Percentiles rank a stretch among this genome's conserved stretches.
Conservation (phyloP, 2,888 invertebrate genomes). For the Thelaira solivaga region DNA sequence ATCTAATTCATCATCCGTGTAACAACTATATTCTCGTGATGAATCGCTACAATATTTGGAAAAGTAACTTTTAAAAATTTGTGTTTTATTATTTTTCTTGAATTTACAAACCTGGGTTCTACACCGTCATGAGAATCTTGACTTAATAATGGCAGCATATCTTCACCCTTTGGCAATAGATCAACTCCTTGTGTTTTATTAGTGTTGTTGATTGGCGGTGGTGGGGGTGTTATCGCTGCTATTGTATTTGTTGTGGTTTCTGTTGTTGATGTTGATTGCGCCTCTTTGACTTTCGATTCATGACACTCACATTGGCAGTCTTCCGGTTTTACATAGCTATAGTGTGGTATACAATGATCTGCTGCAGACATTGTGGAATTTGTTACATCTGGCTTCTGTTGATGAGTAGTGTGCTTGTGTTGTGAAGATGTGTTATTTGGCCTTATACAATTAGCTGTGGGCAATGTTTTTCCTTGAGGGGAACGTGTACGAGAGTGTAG, state of each 20-base stretch:
- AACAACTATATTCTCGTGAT: constrained; percentile 80
- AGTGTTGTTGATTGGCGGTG: constrained; percentile 63
- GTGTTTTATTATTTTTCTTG: too few species aligned
- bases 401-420: constrained; percentile 61
- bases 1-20: constrained; percentile 72
- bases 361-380: constrained; percentile 23
- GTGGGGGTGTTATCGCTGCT: constrained; percentile 62
- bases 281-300: constrained; percentile 78
- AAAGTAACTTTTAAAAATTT: too few species aligned
- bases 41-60: constrained; percentile 78
- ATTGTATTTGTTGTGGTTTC: constrained; percentile 51
- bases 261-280: constrained; percentile 56
- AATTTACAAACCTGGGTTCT: constrained; percentile 72
- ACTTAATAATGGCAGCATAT: constrained; percentile 78
- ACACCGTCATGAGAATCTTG: constrained; percentile 74
- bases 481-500: constrained; percentile 41
- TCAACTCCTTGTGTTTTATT: constrained; percentile 73
- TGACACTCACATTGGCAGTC: constrained; percentile 93
- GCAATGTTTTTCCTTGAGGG: constrained; percentile 45
- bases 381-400: constrained; percentile 61
- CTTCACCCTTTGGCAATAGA: constrained; percentile 76
- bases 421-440: constrained; percentile 50
- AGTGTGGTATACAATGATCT: constrained; percentile 77
- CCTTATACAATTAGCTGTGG: constrained; percentile 46
- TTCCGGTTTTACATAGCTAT: constrained; percentile 90